Evolutionary conservation across 2,797 vertebrate genomes (phyloP).

Genomic region (Momotus momota): DNA sequence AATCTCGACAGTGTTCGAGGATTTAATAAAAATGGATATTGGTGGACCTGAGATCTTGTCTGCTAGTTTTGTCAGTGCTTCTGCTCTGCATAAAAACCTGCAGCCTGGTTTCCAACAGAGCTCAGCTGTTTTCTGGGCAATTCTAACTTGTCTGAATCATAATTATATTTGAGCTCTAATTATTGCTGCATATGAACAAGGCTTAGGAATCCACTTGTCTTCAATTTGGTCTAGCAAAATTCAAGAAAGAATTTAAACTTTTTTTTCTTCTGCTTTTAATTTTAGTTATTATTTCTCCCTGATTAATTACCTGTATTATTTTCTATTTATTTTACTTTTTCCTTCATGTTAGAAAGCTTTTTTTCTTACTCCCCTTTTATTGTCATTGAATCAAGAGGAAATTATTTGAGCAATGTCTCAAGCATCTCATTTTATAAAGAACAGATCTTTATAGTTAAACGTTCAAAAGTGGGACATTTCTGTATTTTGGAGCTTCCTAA

Average conservation of each 20-base stretch:
- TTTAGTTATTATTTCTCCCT: not conserved
- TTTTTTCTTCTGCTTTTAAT: not conserved
- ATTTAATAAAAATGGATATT: not conserved
- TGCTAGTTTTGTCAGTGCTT: not conserved
- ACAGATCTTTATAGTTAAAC: not conserved
- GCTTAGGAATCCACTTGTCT: not conserved
- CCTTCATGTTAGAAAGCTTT: not conserved
- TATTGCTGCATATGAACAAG: not conserved
- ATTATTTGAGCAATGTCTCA: not conserved
- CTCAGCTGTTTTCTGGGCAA: not conserved
- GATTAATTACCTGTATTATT: not conserved
- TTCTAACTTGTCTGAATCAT: not conserved
- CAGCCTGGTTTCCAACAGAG: not conserved
- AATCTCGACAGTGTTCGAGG: not conserved
- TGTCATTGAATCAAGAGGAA: not conserved
- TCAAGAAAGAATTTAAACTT: not conserved
- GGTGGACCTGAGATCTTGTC: not conserved
- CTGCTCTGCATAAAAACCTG: not conserved
- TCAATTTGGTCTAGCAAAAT: not conserved
- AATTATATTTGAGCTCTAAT: not conserved
- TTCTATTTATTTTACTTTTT: not conserved
- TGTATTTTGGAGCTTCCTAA: not conserved
- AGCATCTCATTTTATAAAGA: not conserved
- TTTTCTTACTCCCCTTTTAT: not conserved
- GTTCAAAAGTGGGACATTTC: not conserved